Base-by-base conservation (phyloP, 2,888 invertebrate species). In the Strigamia transsilvanica region DNA sequence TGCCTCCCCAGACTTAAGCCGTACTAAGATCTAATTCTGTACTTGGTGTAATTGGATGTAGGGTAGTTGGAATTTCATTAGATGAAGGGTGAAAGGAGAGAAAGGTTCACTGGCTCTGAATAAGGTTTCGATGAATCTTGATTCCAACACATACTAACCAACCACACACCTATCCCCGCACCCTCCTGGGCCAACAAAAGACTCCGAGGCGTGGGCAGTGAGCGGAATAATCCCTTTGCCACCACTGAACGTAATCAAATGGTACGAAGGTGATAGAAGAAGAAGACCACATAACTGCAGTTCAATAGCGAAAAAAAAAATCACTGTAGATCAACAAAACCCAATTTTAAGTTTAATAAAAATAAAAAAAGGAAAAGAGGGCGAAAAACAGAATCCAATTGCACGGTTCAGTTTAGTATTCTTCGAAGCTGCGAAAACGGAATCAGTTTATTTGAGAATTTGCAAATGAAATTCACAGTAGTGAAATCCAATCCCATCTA, bases 121-220 rank as follows among this genome's bases (percentile, higher is more conserved):
- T 73, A 73, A 73, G 73, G 73, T 73, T 73, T 73, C 73, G 73
- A 73, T 27, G 73, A 73, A 32, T 73, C 73, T 73, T 73, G 73
- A 73, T 73, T 73, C 73, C 73, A 73, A 73, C 73, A 73, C 73
- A 73, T 27, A 73, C 73, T 73, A 73, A 73, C 73, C 73, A 73
- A 73, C 73, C 73, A 32, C 73, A 18, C 61, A 73, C 32, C 56
- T 56, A 56, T 56, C 18, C 73, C 32, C 15, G 2, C 3, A 2
- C 15, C 73, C 32, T n/a, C 15, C n/a, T 27, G 13, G 32, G 73
- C 73, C 73, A 73, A 73, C 73, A 73, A 73, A 66, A 73, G 73
- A 73, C 32, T 73, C 73, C 5, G 73, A 73, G 32, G 73, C 73
- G 73, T 73, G 73, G 73, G 73, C 73, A 73, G 73, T 32, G 73